Conservation (phyloP, 2,888 invertebrate species). For the Molorchus minor region DNA sequence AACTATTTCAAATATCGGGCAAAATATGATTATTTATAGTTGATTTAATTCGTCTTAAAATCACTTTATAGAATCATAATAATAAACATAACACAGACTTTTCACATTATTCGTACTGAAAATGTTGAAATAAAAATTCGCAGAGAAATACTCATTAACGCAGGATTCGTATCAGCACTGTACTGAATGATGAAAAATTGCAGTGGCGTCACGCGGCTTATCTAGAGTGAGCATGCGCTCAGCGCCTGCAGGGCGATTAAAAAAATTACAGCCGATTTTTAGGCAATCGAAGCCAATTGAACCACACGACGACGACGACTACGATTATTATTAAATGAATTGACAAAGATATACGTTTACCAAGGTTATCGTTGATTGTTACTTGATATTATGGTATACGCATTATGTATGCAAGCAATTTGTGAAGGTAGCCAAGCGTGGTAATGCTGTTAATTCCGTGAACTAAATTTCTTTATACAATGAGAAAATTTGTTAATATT, state of each 20-base stretch:
- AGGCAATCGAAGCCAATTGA: slow-evolving; percentile 22
- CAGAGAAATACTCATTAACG: slow-evolving; percentile 3
- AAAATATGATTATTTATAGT: background rate
- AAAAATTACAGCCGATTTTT: slow-evolving; percentile 23
- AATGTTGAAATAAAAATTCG: slow-evolving; percentile 2
- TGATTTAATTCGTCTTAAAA: background rate
- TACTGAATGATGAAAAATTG: slow-evolving; percentile 20
- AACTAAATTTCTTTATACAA: slow-evolving; percentile 1
- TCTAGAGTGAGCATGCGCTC: slow-evolving; percentile 7
- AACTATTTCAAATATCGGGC: slow-evolving; percentile 7
- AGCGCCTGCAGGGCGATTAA: background rate
- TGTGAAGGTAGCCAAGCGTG: slow-evolving; percentile 8
- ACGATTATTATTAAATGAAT: slow-evolving; percentile 30
- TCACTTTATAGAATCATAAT: background rate
- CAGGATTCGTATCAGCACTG: slow-evolving; percentile 8
- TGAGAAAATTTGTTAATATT: slow-evolving; percentile 3
- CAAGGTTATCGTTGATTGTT: slow-evolving; percentile 45
- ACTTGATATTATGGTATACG: slow-evolving; percentile 24
- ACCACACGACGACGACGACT: slow-evolving; percentile 9
- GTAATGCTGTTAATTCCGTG: slow-evolving; percentile 1
- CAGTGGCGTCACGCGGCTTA: slow-evolving; percentile 16
- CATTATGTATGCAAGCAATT: background rate
- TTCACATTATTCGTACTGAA: too few species aligned
- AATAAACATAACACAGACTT: too few species aligned
- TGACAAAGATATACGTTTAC: slow-evolving; percentile 30